phyloP scores from a whole-genome alignment of 1,140 invertebrate species.

The Nephotettix cincticeps region DNA sequence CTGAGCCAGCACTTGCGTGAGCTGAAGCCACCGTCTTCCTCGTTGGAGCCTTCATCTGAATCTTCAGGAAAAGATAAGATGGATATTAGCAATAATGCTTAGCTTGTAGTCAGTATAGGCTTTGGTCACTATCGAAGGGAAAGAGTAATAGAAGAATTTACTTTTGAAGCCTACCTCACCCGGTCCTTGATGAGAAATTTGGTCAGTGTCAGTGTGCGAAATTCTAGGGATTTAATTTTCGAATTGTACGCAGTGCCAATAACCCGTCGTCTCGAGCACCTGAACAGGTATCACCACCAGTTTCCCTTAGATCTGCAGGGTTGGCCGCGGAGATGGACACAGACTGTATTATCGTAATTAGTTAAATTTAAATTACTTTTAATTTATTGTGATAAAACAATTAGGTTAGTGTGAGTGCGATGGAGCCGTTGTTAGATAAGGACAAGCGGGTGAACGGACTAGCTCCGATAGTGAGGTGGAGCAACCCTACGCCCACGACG shows the following conservation, averaged over 20 bases:
- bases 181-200: constrained; percentile 21
- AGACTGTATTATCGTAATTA: constrained; percentile 31
- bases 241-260: background rate
- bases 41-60: no score
- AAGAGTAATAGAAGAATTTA: no score
- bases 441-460: constrained; percentile 21
- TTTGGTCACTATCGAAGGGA: no score
- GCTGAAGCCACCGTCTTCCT: no score
- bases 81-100: no score
- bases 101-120: no score
- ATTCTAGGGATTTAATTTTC: background rate
- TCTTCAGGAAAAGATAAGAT: no score
- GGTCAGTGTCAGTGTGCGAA: background rate
- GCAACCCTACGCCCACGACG: constrained; percentile 43
- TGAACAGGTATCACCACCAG: constrained; percentile 33
- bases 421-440: constrained; percentile 20
- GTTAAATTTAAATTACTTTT: constrained; percentile 11
- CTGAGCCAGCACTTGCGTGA: no score
- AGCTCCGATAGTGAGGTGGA: constrained; percentile 49
- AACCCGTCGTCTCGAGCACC: background rate
- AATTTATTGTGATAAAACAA: constrained; percentile 1
- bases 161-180: background rate
- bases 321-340: constrained; percentile 37
- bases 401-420: background rate
- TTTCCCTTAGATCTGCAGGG: constrained; percentile 36